phyloP scores from a whole-genome alignment of 2,797 vertebrate genomes.

The Myripristis murdjan region DNA sequence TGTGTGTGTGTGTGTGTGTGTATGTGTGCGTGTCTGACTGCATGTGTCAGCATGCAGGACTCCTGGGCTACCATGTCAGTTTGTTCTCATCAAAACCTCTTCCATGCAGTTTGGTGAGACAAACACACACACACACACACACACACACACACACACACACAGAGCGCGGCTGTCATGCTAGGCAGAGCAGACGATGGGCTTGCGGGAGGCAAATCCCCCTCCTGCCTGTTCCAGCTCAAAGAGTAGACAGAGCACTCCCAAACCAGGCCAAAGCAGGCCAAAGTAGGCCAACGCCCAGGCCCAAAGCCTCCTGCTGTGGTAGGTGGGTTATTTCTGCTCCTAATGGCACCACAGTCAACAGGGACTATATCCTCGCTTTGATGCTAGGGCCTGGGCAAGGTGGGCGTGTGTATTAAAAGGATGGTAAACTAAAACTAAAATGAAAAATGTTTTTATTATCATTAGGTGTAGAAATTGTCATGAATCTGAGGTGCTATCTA shows the following conservation, averaged over 20 bases:
- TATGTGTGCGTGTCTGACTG: background rate
- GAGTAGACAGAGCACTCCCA: conserved; percentile 57
- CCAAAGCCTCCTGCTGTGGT: conserved; percentile 24
- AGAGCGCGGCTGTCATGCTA: conserved; percentile 64
- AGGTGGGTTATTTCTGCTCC: conserved; percentile 1
- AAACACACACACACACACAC: conserved; percentile 35
- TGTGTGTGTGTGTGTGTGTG: background rate
- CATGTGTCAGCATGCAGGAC: conserved; percentile 46
- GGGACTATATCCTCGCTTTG: conserved; percentile 17
- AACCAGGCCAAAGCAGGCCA: conserved; percentile 62
- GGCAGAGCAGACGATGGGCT: conserved; percentile 74
- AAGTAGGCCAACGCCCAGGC: conserved; percentile 60
- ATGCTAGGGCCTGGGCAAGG: conserved; percentile 20
- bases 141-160: conserved; percentile 34
- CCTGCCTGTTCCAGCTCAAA: conserved; percentile 77
- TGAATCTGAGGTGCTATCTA: no score
- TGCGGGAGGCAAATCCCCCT: conserved; percentile 78
- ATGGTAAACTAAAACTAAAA: no score
- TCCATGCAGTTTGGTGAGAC: conserved; percentile 49
- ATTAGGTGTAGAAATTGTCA: no score
- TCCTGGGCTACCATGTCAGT: conserved; percentile 61
- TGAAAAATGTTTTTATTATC: no score
- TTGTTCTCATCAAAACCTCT: conserved; percentile 64
- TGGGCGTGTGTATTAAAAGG: no score
- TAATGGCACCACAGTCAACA: conserved; percentile 18